Percentiles rank a stretch among this genome's conserved stretches.
These are phyloP conservation scores for Fissipunctia ypsillon DNA, from an alignment of 2,888 invertebrate species.

Conservation along the genomic window DNA sequence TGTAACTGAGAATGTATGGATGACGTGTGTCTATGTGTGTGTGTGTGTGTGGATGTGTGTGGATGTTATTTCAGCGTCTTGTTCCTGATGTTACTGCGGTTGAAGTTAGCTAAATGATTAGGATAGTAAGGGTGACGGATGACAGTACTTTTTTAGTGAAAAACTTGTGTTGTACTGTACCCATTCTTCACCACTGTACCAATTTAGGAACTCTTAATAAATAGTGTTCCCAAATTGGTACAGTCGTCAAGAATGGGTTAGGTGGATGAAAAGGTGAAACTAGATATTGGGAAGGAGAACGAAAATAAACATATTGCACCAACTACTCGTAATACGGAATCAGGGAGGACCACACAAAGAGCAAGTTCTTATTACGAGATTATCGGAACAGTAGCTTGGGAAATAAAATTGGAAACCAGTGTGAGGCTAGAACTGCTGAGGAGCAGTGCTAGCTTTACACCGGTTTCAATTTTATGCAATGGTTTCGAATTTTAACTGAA, in stretches of 20 bases:
- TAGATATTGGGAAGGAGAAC: background rate
- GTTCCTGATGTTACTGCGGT: conserved; percentile 6
- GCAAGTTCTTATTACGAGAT: background rate
- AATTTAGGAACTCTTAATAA: no score
- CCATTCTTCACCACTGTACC: no score
- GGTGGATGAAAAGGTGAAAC: background rate
- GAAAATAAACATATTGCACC: background rate
- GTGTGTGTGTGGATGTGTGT: no score
- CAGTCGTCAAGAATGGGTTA: no score
- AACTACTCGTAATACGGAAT: background rate
- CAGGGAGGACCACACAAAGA: background rate
- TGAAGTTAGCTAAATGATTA: background rate
- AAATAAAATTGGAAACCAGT: background rate
- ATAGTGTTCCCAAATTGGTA: no score
- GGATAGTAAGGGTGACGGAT: background rate
- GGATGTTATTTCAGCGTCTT: conserved; percentile 22
- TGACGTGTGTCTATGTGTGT: conserved; percentile 25
- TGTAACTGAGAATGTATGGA: conserved; percentile 32
- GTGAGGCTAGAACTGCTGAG: background rate
- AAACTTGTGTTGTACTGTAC: background rate
- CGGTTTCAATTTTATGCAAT: no score
- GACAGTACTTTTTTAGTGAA: background rate
- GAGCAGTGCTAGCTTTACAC: no score
- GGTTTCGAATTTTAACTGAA: no score
- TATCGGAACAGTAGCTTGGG: background rate